Percentiles rank a stretch among this genome's conserved stretches.
phyloP scores from a whole-genome alignment of 35 echinoderm and acorn worm genomes.

The Strongylocentrotus purpuratus region DNA sequence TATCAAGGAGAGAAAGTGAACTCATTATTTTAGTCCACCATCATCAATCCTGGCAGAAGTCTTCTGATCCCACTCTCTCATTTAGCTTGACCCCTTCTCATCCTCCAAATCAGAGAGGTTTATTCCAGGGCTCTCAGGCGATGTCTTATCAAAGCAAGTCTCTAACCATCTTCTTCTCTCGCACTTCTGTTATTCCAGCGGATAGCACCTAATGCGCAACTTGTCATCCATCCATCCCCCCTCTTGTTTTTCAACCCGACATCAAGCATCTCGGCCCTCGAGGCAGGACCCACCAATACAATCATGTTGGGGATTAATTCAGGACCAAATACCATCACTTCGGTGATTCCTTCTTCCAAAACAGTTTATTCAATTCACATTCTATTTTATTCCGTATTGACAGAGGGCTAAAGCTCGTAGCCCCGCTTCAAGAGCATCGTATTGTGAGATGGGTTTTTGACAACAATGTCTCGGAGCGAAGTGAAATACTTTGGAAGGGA shows the following conservation, averaged over 20 bases:
- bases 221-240: constrained; percentile 1
- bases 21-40: constrained; percentile 30
- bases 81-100: constrained; percentile 33
- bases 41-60: background rate
- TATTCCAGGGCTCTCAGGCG: background rate
- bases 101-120: constrained; percentile 14
- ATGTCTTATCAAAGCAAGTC: constrained; percentile 28
- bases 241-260: constrained; percentile 28
- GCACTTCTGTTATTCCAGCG: constrained; percentile 11
- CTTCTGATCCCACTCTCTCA: constrained; percentile 33
- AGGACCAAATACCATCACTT: constrained; percentile 34
- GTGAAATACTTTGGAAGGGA: constrained; percentile 4
- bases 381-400: constrained; percentile 32
- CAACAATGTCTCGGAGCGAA: constrained; percentile 37
- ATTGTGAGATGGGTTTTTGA: constrained; percentile 16
- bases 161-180: background rate
- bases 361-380: constrained; percentile 44
- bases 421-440: constrained; percentile 20
- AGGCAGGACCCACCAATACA: constrained; percentile 12
- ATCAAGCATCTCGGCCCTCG: background rate
- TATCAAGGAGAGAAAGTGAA: background rate
- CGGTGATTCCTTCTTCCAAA: constrained; percentile 37
- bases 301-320: constrained; percentile 42
- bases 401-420: constrained; percentile 21
- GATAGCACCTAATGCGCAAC: constrained; percentile 33